A percentile compares a stretch with the other conserved stretches of the same genome.
These are phyloP conservation scores for Lampris incognitus DNA, from an alignment of 2,113 vertebrate genomes.

Conservation along the genomic window DNA sequence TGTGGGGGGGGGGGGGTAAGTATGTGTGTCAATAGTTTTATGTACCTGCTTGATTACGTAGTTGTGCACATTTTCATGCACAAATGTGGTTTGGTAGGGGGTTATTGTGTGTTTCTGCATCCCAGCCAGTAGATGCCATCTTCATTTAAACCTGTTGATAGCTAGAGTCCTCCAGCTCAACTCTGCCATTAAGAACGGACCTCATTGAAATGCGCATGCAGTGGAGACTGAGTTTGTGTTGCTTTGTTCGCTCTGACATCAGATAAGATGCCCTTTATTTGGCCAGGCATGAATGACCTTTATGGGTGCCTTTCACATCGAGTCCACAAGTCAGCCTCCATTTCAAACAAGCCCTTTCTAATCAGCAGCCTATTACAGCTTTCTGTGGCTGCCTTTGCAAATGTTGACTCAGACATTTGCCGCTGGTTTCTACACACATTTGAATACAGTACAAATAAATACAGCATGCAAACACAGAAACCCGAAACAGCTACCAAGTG, in stretches of 20 bases:
- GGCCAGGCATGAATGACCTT: conserved; percentile 75
- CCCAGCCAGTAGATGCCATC: background rate
- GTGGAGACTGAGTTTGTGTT: conserved; percentile 20
- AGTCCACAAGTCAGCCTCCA: conserved; percentile 50
- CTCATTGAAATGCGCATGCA: conserved; percentile 34
- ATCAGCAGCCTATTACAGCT: conserved; percentile 77
- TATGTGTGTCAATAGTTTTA: conserved; percentile 22
- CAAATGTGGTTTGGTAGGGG: background rate
- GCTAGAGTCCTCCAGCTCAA: background rate
- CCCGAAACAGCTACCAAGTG: conserved; percentile 17
- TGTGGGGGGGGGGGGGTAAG: background rate
- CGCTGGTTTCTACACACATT: conserved; percentile 53
- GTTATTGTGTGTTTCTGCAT: background rate
- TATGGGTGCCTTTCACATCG: conserved; percentile 60
- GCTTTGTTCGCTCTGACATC: conserved; percentile 49
- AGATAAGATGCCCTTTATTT: conserved; percentile 68
- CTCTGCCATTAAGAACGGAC: conserved; percentile 35
- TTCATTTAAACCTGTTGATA: background rate
- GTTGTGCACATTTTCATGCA: background rate
- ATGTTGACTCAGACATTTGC: conserved; percentile 55
- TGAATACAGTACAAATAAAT: conserved; percentile 49
- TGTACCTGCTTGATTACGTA: background rate
- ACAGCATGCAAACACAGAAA: conserved; percentile 50
- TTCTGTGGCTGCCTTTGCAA: conserved; percentile 51
- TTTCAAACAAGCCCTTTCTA: conserved; percentile 68